These are phyloP conservation scores for Caranx melampygus DNA, from an alignment of 2,113 vertebrate genomes.

Conservation along the genomic window DNA sequence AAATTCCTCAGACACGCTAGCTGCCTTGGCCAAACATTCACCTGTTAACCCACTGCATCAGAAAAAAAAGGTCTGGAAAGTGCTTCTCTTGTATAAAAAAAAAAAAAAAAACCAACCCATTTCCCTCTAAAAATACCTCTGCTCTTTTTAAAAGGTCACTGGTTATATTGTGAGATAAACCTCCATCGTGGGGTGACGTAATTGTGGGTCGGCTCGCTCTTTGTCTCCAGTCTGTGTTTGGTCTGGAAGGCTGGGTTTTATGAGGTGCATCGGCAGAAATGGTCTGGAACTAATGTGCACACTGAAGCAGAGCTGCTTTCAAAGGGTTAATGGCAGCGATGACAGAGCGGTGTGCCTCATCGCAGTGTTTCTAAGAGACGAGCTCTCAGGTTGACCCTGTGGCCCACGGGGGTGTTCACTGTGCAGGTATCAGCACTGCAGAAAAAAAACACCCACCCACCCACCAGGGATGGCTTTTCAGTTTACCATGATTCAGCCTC, in stretches of 20 bases:
- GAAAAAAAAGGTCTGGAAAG: slow-evolving; percentile 15
- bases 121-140: slow-evolving; percentile 55
- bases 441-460: slow-evolving; percentile 32
- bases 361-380: slow-evolving; percentile 38
- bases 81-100: slow-evolving; percentile 11
- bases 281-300: not conserved
- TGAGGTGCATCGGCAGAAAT: slow-evolving; percentile 37
- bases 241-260: slow-evolving; percentile 49
- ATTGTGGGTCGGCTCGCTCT: slow-evolving; percentile 39
- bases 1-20: not conserved
- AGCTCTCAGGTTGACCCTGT: slow-evolving; percentile 44
- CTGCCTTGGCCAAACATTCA: not conserved
- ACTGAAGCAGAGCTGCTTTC: slow-evolving; percentile 6
- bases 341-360: slow-evolving; percentile 8
- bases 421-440: slow-evolving; percentile 33
- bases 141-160: slow-evolving; percentile 37
- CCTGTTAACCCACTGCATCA: not conserved
- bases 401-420: not conserved
- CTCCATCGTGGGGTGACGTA: slow-evolving; percentile 30
- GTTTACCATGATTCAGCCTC: slow-evolving; percentile 15
- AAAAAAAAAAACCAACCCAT: not conserved
- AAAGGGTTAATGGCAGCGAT: slow-evolving; percentile 22
- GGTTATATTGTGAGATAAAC: slow-evolving; percentile 51
- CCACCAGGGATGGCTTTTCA: slow-evolving; percentile 40
- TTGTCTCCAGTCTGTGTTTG: slow-evolving; percentile 41